These are phyloP conservation scores for Pogoniulus pusillus DNA, from an alignment of 2,797 vertebrate genomes.

Conservation along the genomic window DNA sequence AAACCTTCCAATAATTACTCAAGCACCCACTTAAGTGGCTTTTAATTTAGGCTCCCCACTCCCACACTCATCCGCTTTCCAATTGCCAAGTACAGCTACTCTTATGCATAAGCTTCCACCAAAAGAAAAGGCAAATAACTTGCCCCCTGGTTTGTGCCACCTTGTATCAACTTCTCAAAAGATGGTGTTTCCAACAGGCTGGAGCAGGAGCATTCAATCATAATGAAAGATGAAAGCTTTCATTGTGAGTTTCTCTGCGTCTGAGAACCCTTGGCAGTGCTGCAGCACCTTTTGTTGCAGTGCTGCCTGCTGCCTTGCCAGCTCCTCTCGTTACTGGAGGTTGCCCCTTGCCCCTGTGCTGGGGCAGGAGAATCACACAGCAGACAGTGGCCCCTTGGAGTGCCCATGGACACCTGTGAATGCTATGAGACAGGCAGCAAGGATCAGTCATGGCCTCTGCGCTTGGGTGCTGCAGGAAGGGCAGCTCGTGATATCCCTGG, in stretches of 20 bases:
- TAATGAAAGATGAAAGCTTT: slow-evolving; percentile 35
- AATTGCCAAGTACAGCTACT: neutral
- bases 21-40: slow-evolving; percentile 57
- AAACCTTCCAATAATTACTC: slow-evolving; percentile 52
- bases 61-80: neutral
- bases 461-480: neutral
- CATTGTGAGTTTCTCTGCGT: neutral
- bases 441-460: rapidly evolving
- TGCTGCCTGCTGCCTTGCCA: neutral
- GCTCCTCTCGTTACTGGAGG: rapidly evolving
- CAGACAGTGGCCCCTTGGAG: neutral
- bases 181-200: neutral
- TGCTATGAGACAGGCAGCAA: neutral
- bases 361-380: neutral
- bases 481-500: neutral
- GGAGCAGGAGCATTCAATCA: neutral
- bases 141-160: neutral
- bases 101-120: neutral
- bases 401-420: neutral
- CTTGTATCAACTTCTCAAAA: neutral
- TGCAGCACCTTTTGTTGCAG: neutral
- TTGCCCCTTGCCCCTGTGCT: neutral
- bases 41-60: slow-evolving; percentile 45
- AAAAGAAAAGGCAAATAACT: neutral
- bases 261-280: neutral